Base-by-base conservation (phyloP, 2,113 vertebrate genomes). In the Alethe castanea region DNA sequence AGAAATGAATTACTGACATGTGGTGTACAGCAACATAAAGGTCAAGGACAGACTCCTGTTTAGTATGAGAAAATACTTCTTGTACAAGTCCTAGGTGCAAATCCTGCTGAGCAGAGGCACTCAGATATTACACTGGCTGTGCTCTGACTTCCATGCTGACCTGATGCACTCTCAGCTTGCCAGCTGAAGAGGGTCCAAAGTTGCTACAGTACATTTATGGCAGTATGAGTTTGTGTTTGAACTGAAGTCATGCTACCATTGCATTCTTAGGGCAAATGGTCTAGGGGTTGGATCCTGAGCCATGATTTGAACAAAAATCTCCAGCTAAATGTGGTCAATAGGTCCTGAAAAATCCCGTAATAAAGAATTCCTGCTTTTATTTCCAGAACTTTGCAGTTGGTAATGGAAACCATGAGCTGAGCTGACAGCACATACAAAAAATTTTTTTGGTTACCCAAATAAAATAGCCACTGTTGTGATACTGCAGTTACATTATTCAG, bases 281-380 rank as follows among this genome's bases (percentile, higher is more conserved):
- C 1, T 1, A 25, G 53, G 36, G 7, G 8, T 22, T 56, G 23
- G 47, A 44, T 20, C 40, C 9, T 35, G 61, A 50, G 33, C 42
- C 0, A 0, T 0, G 1, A 28, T 29, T 42, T 80, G 20, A 86
- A 80, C 24, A 64, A 72, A 85, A 87, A 69, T 48, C 44, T 71
- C 45, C 47, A 54, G 35, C 24, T 69, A 67, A 90, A 65, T 15
- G 24, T 4, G 0, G 11, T 66, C 45, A 77, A 38, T 17, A 66
- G 20, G 5, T 42, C 29, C 33, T 50, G 23, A 84, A 95, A 94
- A 89, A 70, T 66, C 29, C 29, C 23, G 47, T 6, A 35, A 66
- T 35, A 52, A 77, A 54, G 6, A 73, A 36, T 22, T 48, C 6
- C 23, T 62, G n/a, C n/a, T 80, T 86, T 87, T 66, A 53, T 83